Evolutionary conservation across 1,140 invertebrate species (phyloP).

Genomic region (Orchestia grillus): DNA sequence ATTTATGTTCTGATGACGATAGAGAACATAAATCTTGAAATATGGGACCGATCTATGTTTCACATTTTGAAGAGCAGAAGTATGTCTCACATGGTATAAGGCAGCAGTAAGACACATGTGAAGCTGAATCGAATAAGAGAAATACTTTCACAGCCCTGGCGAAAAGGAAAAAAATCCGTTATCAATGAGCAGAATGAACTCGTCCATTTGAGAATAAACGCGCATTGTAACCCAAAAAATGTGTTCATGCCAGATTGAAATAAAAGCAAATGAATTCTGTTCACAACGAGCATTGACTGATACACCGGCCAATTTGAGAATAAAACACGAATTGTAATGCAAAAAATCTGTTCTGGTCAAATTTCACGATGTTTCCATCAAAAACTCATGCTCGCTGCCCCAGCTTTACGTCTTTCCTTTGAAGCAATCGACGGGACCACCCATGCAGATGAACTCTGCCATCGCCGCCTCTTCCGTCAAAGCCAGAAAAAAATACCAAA

Average conservation of each 20-base stretch:
- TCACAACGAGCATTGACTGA: too few species aligned
- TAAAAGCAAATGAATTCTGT: too few species aligned
- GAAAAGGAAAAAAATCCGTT: too few species aligned
- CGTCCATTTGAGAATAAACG: too few species aligned
- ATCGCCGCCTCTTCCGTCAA: conserved; percentile 42
- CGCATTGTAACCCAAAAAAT: too few species aligned
- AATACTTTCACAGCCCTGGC: background rate
- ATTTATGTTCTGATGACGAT: too few species aligned
- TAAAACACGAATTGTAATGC: background rate
- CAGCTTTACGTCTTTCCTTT: conserved; percentile 43
- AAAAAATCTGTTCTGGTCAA: background rate
- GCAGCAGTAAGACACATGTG: background rate
- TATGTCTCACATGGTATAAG: too few species aligned
- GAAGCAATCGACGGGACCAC: conserved; percentile 43
- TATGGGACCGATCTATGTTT: background rate
- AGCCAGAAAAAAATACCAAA: conserved; percentile 41
- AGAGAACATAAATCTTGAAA: background rate
- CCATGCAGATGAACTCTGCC: conserved; percentile 4
- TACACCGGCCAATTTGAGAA: background rate
- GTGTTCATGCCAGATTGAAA: too few species aligned
- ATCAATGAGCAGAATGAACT: too few species aligned
- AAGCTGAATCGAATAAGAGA: background rate
- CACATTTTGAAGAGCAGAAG: background rate
- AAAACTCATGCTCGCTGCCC: conserved; percentile 9
- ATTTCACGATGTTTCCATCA: conserved; percentile 9